Evolutionary conservation across 2,888 invertebrate genomes (phyloP).

Genomic region (Spodoptera exigua): DNA sequence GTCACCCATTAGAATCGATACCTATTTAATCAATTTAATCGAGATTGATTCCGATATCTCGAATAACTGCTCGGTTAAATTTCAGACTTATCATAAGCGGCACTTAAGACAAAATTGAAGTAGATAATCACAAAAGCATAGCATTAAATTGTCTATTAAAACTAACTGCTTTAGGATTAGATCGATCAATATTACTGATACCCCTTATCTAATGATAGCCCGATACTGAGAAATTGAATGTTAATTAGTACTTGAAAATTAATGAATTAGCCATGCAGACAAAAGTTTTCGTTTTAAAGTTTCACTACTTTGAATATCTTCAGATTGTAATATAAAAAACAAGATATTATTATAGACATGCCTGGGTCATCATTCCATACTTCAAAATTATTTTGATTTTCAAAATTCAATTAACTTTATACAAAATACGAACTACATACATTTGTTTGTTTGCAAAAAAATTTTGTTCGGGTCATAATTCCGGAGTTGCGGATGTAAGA

Average conservation of each 20-base stretch:
- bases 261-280: slow-evolving; percentile 10
- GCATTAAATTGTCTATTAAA: slow-evolving; percentile 51
- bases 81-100: slow-evolving; percentile 42
- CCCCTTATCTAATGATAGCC: slow-evolving; percentile 48
- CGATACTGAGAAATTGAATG: slow-evolving; percentile 44
- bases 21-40: slow-evolving; percentile 28
- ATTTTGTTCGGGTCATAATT: no score
- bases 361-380: no score
- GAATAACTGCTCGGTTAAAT: slow-evolving; percentile 21
- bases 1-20: slow-evolving; percentile 10
- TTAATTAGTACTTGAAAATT: slow-evolving; percentile 39
- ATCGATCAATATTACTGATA: slow-evolving; percentile 45
- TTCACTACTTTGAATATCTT: no score
- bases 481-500: no score
- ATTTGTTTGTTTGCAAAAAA: no score
- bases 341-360: no score
- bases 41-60: slow-evolving; percentile 31
- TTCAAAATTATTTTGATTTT: no score
- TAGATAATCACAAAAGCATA: slow-evolving; percentile 46
- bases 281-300: no score
- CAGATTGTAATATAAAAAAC: no score
- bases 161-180: slow-evolving; percentile 42
- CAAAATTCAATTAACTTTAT: no score
- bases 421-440: no score
- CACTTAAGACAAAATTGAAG: slow-evolving; percentile 43